Conservation (phyloP, 2,113 vertebrate genomes). For the Anoura caudifer region DNA sequence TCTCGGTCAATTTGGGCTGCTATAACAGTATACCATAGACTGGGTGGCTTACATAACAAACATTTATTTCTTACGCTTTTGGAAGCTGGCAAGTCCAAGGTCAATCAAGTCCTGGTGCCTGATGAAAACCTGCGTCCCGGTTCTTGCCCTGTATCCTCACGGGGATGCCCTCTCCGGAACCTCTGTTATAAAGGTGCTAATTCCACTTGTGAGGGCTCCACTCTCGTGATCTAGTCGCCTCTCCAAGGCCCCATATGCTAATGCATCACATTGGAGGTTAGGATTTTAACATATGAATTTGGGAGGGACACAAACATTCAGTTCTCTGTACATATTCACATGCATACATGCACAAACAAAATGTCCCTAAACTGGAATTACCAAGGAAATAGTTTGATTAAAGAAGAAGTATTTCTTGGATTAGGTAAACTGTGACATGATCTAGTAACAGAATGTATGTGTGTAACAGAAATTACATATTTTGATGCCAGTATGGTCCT, state of each 20-base stretch:
- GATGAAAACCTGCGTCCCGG: neutral
- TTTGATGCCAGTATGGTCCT: neutral
- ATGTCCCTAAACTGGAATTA: neutral
- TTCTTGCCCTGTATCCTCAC: neutral
- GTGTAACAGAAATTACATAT: neutral
- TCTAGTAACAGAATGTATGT: neutral
- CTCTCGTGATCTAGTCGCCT: neutral
- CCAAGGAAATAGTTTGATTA: neutral
- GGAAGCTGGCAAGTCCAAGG: neutral
- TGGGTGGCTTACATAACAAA: neutral
- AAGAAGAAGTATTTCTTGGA: neutral
- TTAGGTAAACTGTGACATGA: constrained; percentile 11
- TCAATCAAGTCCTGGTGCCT: neutral
- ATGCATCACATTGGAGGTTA: neutral
- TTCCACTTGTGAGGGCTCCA: neutral
- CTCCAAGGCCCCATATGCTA: neutral
- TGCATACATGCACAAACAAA: neutral
- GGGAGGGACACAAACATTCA: neutral
- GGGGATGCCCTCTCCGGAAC: neutral
- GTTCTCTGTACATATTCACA: neutral
- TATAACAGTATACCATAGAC: neutral
- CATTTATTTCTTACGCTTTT: neutral
- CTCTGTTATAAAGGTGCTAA: neutral
- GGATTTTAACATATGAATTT: neutral
- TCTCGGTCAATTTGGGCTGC: neutral